Evolutionary conservation across 2,888 invertebrate species (phyloP).

Genomic region (Plebejus melissa): DNA sequence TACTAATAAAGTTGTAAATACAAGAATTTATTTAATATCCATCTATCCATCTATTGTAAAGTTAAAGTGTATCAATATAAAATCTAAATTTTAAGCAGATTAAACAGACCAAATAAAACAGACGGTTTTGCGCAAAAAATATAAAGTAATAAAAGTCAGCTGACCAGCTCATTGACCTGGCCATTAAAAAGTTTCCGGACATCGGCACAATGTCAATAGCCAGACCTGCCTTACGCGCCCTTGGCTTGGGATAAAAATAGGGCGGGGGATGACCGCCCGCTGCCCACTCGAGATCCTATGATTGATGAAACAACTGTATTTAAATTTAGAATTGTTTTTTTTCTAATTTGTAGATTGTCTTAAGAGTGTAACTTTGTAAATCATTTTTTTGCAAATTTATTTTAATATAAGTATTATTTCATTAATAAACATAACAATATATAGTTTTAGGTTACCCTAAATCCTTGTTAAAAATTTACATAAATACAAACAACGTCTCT

Average conservation of each 20-base stretch:
- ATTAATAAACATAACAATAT: neutral
- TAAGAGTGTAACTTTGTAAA: neutral
- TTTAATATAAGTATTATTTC: neutral
- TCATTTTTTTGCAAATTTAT: neutral
- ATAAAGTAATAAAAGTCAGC: constrained; percentile 39
- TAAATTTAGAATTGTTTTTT: neutral
- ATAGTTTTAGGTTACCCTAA: no score
- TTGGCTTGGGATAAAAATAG: constrained; percentile 76
- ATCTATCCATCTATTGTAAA: no score
- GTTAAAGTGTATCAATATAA: neutral
- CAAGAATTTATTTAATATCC: no score
- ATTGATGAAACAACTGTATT: neutral
- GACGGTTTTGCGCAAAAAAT: constrained; percentile 7
- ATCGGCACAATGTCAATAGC: constrained; percentile 77
- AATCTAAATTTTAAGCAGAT: no score
- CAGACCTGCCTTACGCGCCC: constrained; percentile 79
- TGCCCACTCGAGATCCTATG: constrained; percentile 34
- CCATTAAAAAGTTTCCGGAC: constrained; percentile 75
- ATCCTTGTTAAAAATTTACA: no score
- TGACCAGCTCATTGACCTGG: constrained; percentile 69
- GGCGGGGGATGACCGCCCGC: constrained; percentile 69
- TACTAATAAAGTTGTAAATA: no score
- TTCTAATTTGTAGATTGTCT: neutral
- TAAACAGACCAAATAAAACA: neutral
- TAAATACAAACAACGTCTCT: neutral